These are phyloP conservation scores for Rana temporaria DNA, from an alignment of 2,113 vertebrate species.

Conservation along the genomic window DNA sequence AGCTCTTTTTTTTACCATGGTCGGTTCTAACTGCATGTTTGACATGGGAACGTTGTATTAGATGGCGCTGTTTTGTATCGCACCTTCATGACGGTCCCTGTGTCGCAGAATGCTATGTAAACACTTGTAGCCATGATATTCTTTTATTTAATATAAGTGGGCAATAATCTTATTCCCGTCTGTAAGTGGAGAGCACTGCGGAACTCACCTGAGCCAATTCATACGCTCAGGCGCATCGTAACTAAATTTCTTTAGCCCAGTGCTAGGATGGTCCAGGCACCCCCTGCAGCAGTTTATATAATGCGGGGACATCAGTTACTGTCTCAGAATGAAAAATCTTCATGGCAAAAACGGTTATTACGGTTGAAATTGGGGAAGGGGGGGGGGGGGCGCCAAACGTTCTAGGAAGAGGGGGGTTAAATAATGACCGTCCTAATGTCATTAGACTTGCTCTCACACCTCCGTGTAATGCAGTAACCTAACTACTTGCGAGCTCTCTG, in stretches of 20 bases:
- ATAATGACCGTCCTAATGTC: constrained; percentile 24
- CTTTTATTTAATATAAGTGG: neutral
- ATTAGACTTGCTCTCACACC: constrained; percentile 30
- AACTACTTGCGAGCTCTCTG: constrained; percentile 9
- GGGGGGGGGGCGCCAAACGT: neutral
- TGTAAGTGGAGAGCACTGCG: neutral
- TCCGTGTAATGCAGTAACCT: constrained; percentile 21
- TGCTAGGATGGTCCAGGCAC: too few relatives aligned
- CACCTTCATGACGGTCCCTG: too few relatives aligned
- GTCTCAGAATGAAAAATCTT: too few relatives aligned
- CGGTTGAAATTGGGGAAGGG: too few relatives aligned
- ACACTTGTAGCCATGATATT: neutral
- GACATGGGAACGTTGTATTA: too few relatives aligned
- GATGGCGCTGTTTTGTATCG: too few relatives aligned
- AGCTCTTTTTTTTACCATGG: too few relatives aligned
- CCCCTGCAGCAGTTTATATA: too few relatives aligned
- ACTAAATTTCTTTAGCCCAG: too few relatives aligned
- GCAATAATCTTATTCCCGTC: neutral
- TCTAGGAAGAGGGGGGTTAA: neutral
- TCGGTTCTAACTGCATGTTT: too few relatives aligned
- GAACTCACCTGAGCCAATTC: neutral
- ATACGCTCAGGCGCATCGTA: neutral
- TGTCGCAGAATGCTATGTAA: neutral
- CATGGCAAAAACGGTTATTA: too few relatives aligned
- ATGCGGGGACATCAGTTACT: too few relatives aligned